Percentiles rank a stretch among this genome's conserved stretches.
phyloP scores from a whole-genome alignment of 2,797 vertebrate species.

The Spinus pinus region DNA sequence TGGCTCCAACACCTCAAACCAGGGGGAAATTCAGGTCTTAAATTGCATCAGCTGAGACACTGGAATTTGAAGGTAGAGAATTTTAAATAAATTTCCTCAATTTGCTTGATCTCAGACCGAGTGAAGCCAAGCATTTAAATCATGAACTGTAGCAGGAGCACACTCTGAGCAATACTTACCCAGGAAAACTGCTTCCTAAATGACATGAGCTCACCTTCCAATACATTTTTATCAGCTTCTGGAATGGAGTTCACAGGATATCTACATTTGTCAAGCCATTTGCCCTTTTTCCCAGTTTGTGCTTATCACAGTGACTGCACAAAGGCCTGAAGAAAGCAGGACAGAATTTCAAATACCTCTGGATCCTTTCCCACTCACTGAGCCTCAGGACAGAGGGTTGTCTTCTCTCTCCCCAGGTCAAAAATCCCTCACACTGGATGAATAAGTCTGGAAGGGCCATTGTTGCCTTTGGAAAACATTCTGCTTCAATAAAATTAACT shows the following conservation, averaged over 20 bases:
- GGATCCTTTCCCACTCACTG: not conserved
- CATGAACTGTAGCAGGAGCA: not conserved
- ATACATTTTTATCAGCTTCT: not conserved
- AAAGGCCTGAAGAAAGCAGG: constrained; percentile 23
- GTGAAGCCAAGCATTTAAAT: not conserved
- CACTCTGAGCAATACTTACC: not conserved
- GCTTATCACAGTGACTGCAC: not conserved
- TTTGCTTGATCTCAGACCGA: not conserved
- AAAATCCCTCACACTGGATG: not conserved
- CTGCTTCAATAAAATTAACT: not conserved
- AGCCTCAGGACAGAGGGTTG: not conserved
- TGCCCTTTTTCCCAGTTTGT: not conserved
- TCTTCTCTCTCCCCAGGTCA: not conserved
- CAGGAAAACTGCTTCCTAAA: not conserved
- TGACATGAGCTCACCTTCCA: not conserved
- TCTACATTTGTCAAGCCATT: not conserved
- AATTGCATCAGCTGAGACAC: not conserved
- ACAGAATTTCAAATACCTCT: not conserved
- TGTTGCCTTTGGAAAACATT: not conserved
- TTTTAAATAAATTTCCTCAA: not conserved
- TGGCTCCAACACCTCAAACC: not conserved
- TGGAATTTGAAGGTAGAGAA: not conserved
- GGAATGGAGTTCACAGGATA: not conserved
- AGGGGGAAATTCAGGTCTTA: not conserved
- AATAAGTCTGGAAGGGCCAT: not conserved